These are phyloP conservation scores for Sinocyclocheilus rhinocerous DNA, from an alignment of 2,113 vertebrate genomes.

Conservation along the genomic window DNA sequence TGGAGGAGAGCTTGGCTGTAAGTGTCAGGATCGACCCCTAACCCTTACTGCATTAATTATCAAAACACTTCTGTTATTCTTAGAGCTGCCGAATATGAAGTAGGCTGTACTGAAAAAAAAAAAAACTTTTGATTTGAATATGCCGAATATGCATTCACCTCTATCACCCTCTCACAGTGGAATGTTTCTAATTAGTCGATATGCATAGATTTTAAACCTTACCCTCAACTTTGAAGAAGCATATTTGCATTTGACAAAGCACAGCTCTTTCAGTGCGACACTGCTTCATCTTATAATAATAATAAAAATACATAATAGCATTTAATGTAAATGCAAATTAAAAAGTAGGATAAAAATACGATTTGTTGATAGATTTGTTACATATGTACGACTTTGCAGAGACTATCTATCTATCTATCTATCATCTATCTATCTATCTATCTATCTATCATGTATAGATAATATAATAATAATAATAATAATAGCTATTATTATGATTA, in stretches of 20 bases:
- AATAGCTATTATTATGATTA: no score
- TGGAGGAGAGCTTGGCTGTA: conserved; percentile 32
- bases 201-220: neutral
- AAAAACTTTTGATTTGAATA: neutral
- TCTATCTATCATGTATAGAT: neutral
- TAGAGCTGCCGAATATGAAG: neutral
- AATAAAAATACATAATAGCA: neutral
- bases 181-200: conserved; percentile 33
- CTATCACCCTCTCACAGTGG: neutral
- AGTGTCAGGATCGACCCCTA: conserved; percentile 40
- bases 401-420: neutral
- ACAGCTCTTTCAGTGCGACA: neutral
- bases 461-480: no score
- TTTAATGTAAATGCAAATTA: neutral
- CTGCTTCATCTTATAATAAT: neutral
- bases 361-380: no score
- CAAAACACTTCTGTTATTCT: conserved; percentile 42
- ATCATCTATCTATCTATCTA: neutral
- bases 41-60: conserved; percentile 47
- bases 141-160: conserved; percentile 27
- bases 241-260: conserved; percentile 25
- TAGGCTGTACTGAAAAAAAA: neutral
- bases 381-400: no score
- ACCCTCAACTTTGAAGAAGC: neutral
- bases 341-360: neutral